Evolutionary conservation across 2,113 vertebrate species (phyloP).

Genomic region (Seriola rivoliana): DNA sequence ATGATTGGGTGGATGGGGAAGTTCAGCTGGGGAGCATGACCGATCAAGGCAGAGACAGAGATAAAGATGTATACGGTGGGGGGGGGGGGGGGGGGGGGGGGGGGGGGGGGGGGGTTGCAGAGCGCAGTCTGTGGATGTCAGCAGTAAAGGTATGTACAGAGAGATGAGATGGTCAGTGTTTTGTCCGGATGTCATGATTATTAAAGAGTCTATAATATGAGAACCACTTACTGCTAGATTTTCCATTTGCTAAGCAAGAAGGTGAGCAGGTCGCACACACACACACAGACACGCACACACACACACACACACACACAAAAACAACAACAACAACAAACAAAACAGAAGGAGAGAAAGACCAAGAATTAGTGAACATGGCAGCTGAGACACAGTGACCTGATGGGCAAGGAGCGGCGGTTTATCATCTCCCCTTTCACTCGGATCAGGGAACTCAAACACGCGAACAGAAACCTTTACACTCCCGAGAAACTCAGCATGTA

Average conservation of each 20-base stretch:
- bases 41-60: slow-evolving; percentile 50
- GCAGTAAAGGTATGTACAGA: slow-evolving; percentile 36
- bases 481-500: slow-evolving; percentile 27
- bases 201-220: slow-evolving; percentile 89
- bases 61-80: slow-evolving; percentile 20
- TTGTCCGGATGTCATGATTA: slow-evolving; percentile 76
- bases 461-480: slow-evolving; percentile 17
- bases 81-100: neutral
- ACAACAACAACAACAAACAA: slow-evolving; percentile 63
- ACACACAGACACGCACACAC: neutral
- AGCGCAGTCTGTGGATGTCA: slow-evolving; percentile 38
- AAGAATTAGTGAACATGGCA: slow-evolving; percentile 94
- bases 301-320: slow-evolving; percentile 80
- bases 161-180: slow-evolving; percentile 70
- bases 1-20: slow-evolving; percentile 44
- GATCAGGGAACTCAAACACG: neutral
- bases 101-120: slow-evolving; percentile 2
- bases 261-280: slow-evolving; percentile 94
- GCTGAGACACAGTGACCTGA: slow-evolving; percentile 83
- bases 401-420: slow-evolving; percentile 70
- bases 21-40: slow-evolving; percentile 60
- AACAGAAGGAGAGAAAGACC: slow-evolving; percentile 90
- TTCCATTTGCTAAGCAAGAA: slow-evolving; percentile 99
- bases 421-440: slow-evolving; percentile 25
- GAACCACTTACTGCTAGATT: slow-evolving; percentile 99